phyloP scores from a whole-genome alignment of 2,113 vertebrate species.

The Verasper variegatus region DNA sequence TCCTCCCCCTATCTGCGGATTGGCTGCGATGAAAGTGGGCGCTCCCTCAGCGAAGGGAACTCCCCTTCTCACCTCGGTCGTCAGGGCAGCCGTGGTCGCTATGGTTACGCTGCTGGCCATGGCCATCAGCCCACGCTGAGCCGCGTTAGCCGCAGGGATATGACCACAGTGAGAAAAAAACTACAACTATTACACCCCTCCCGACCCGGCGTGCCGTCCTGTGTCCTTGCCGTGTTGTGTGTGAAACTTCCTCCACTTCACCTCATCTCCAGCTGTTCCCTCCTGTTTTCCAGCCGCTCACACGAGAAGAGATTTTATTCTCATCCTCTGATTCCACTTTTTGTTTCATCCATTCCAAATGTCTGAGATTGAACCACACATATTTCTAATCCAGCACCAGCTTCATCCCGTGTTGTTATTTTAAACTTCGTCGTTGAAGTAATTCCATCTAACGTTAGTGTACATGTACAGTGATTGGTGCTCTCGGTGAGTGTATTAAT shows the following conservation, averaged over 20 bases:
- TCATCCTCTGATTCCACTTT: not conserved
- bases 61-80: slow-evolving; percentile 60
- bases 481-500: not conserved
- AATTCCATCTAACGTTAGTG: not conserved
- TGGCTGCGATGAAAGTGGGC: slow-evolving; percentile 64
- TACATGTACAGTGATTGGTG: not conserved
- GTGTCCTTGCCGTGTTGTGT: slow-evolving; percentile 28
- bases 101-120: slow-evolving; percentile 47
- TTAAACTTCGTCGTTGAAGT: not conserved
- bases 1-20: slow-evolving; percentile 67
- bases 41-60: slow-evolving; percentile 77
- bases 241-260: slow-evolving; percentile 16
- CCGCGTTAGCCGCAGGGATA: slow-evolving; percentile 71
- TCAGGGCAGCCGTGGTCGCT: slow-evolving; percentile 56
- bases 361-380: not conserved
- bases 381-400: not conserved
- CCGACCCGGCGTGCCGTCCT: slow-evolving; percentile 12
- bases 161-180: slow-evolving; percentile 67
- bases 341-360: not conserved
- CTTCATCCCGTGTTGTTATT: slow-evolving; percentile 2
- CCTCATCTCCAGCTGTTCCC: not conserved
- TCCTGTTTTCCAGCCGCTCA: not conserved
- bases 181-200: slow-evolving; percentile 4
- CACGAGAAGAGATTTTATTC: not conserved
- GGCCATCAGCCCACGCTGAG: slow-evolving; percentile 39